Evolutionary conservation across 2,888 invertebrate species (phyloP).

Genomic region (Tetramorium bicarinatum): DNA sequence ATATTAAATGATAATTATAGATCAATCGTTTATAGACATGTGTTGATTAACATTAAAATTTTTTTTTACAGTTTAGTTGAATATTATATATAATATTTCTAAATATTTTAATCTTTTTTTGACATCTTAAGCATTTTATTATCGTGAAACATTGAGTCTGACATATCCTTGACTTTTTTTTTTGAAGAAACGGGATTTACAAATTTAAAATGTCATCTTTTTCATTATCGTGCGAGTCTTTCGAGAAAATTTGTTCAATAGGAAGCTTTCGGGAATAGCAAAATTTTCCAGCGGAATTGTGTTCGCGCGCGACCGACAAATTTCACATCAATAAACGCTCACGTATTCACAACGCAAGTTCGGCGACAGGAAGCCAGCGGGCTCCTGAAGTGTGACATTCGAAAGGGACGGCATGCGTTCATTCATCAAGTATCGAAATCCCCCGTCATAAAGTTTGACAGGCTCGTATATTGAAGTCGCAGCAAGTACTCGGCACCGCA

Average conservation of each 20-base stretch:
- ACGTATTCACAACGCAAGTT: conserved; percentile 52
- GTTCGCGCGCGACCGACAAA: conserved; percentile 51
- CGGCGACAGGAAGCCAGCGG: conserved; percentile 47
- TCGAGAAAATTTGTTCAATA: conserved; percentile 15
- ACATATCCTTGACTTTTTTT: not conserved
- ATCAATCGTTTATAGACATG: not conserved
- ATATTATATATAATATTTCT: not conserved
- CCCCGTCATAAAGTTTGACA: conserved; percentile 77
- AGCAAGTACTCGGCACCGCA: conserved; percentile 70
- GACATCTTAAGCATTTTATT: not conserved
- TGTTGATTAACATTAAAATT: not conserved
- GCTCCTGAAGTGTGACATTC: conserved; percentile 63
- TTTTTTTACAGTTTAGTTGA: conserved; percentile 4
- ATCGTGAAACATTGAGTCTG: not conserved
- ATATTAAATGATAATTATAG: not conserved
- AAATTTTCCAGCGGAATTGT: conserved; percentile 23
- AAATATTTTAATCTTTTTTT: not conserved
- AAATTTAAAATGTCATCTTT: not conserved
- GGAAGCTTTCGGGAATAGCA: not conserved
- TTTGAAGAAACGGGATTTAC: not conserved
- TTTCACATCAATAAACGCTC: conserved; percentile 48
- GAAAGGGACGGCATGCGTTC: conserved; percentile 66
- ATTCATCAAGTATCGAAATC: conserved; percentile 78
- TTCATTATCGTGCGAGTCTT: not conserved
- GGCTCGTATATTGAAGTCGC: conserved; percentile 74